phyloP scores from a whole-genome alignment of 2,113 vertebrate genomes.

The Desmodus rotundus region DNA sequence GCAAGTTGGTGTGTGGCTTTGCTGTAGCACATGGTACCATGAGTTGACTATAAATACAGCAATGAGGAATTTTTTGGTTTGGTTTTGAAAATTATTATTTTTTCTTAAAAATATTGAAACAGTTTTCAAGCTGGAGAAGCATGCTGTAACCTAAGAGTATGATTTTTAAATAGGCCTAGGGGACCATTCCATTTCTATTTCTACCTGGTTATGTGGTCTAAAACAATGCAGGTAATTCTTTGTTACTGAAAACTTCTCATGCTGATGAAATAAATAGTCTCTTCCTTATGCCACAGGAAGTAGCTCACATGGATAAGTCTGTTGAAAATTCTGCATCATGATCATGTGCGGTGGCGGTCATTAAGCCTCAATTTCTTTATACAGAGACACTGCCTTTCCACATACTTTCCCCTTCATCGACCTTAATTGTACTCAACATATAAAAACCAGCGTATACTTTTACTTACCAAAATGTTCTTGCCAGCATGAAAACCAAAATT shows the following conservation, averaged over 20 bases:
- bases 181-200: neutral
- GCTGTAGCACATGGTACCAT: neutral
- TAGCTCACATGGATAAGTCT: neutral
- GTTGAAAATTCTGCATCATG: neutral
- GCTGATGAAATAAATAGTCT: neutral
- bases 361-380: neutral
- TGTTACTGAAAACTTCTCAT: neutral
- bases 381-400: neutral
- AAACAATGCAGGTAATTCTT: neutral
- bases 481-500: neutral
- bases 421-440: too few relatives aligned
- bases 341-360: fast-evolving
- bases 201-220: neutral
- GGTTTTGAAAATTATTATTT: neutral
- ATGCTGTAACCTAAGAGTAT: neutral
- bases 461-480: neutral
- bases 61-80: neutral
- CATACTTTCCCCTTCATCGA: neutral
- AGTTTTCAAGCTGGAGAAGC: neutral
- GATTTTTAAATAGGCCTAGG: neutral
- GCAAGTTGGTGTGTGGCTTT: neutral
- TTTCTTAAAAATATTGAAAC: neutral
- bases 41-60: neutral
- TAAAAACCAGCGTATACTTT: neutral
- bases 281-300: neutral